These are phyloP conservation scores for Morpho achilles DNA, from an alignment of 2,888 invertebrate species.

Conservation along the genomic window DNA sequence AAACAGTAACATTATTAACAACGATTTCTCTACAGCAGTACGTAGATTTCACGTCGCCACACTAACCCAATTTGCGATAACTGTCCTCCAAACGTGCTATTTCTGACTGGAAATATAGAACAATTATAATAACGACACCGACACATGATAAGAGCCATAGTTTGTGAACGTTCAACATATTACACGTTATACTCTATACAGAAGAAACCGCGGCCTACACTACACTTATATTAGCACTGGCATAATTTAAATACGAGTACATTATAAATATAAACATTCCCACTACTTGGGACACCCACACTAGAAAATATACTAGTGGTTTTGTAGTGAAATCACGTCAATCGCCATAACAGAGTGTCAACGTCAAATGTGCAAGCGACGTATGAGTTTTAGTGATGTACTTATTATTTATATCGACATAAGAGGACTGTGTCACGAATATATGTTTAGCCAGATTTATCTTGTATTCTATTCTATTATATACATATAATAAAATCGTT, in stretches of 20 bases:
- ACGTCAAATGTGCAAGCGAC: conserved; percentile 3
- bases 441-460: too few relatives aligned
- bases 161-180: conserved; percentile 72
- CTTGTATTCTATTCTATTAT: too few relatives aligned
- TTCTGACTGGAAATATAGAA: conserved; percentile 72
- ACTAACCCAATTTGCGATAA: conserved; percentile 61
- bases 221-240: conserved; percentile 48
- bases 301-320: conserved; percentile 37
- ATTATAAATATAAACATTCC: conserved; percentile 58
- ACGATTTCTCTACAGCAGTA: conserved; percentile 18
- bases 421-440: too few relatives aligned
- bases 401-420: too few relatives aligned
- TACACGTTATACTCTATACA: conserved; percentile 6
- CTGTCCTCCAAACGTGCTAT: conserved; percentile 62
- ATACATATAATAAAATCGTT: too few relatives aligned
- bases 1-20: background rate
- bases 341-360: conserved; percentile 11
- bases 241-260: conserved; percentile 51
- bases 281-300: conserved; percentile 51
- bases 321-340: conserved; percentile 19
- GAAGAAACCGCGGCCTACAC: conserved; percentile 37
- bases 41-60: conserved; percentile 11
- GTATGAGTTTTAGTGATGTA: too few relatives aligned
- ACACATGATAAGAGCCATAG: conserved; percentile 67
- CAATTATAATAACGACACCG: conserved; percentile 63